Percentiles rank a stretch among this genome's conserved stretches.
phyloP scores from a whole-genome alignment of 2,888 invertebrate genomes.

The Atethmia centrago region DNA sequence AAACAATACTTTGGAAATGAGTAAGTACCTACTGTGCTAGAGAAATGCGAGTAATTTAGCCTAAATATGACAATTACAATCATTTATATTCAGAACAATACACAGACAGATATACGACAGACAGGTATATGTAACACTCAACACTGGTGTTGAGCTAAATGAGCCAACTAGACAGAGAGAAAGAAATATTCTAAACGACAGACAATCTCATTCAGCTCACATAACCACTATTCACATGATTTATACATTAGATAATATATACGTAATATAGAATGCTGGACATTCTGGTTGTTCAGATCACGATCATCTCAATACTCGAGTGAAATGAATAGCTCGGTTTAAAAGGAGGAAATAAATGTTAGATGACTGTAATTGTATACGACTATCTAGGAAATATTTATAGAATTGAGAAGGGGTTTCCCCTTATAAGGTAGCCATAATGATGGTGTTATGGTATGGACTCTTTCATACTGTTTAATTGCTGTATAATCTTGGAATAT shows the following conservation, averaged over 20 bases:
- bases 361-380: slow-evolving; percentile 42
- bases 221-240: slow-evolving; percentile 57
- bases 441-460: not conserved
- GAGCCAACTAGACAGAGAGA: not conserved
- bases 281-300: slow-evolving; percentile 51
- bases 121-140: not conserved
- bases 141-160: not conserved
- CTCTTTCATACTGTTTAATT: not conserved
- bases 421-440: slow-evolving; percentile 29
- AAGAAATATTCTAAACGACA: slow-evolving; percentile 9
- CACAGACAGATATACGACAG: no score
- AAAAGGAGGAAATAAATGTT: slow-evolving; percentile 52
- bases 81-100: no score
- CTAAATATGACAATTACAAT: no score
- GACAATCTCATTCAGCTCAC: slow-evolving; percentile 28
- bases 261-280: slow-evolving; percentile 45
- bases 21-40: no score
- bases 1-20: no score
- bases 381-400: slow-evolving; percentile 37
- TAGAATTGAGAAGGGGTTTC: slow-evolving; percentile 11
- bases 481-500: not conserved
- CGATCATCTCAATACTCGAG: slow-evolving; percentile 39
- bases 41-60: no score
- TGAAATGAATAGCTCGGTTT: slow-evolving; percentile 40
- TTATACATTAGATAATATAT: slow-evolving; percentile 43